Percentiles rank a stretch among this genome's conserved stretches.
These are phyloP conservation scores for Urosaurus nigricauda DNA, from an alignment of 2,797 vertebrate species.

Conservation along the genomic window DNA sequence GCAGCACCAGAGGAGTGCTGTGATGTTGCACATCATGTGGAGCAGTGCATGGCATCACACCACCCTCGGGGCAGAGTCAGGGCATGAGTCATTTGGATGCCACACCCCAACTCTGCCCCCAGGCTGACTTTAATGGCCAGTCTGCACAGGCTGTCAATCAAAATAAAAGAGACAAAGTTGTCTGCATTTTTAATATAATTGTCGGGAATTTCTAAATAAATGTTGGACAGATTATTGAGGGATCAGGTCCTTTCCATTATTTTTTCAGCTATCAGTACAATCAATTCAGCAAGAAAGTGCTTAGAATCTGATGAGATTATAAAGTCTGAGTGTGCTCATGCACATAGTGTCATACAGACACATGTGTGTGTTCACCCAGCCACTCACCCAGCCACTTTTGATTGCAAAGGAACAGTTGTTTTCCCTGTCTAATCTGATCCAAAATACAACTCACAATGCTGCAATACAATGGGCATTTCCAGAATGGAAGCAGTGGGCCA, in stretches of 20 bases:
- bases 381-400: no score
- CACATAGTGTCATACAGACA: not conserved
- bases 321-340: conserved; percentile 35
- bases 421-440: conserved; percentile 52
- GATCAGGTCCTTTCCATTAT: conserved; percentile 20
- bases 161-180: not conserved
- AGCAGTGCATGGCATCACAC: no score
- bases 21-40: no score
- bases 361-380: no score
- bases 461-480: conserved; percentile 28
- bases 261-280: conserved; percentile 55
- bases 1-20: no score
- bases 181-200: conserved; percentile 35
- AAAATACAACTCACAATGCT: conserved; percentile 22
- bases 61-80: no score
- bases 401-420: conserved; percentile 55
- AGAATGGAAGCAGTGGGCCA: conserved; percentile 44
- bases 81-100: no score
- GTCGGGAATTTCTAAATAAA: conserved; percentile 5
- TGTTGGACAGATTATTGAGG: conserved; percentile 34
- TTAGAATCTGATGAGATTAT: conserved; percentile 65
- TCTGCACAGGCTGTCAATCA: no score
- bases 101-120: no score
- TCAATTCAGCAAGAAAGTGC: conserved; percentile 43
- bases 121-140: no score